These are phyloP conservation scores for Galeopsomyia nigrocyanea DNA, from an alignment of 2,888 invertebrate genomes.

Conservation along the genomic window DNA sequence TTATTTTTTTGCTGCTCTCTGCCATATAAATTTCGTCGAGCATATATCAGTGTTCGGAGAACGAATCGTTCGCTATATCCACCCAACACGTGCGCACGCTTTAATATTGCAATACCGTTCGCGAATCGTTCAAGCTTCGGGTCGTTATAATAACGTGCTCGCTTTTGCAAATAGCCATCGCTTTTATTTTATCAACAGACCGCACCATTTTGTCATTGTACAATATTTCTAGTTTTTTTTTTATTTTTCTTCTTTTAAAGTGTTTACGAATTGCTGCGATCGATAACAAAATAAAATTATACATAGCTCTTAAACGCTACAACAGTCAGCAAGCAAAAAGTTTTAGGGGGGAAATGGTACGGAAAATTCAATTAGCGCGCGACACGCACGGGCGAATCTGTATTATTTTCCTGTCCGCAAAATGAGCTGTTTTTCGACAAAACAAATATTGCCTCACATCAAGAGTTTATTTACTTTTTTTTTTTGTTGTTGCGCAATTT, in stretches of 20 bases:
- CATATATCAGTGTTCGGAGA: no score
- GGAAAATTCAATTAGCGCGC: constrained; percentile 15
- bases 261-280: constrained; percentile 43
- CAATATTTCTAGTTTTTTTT: constrained; percentile 29
- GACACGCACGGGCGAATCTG: no score
- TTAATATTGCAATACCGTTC: no score
- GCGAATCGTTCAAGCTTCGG: background rate
- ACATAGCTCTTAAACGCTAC: constrained; percentile 61
- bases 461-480: no score
- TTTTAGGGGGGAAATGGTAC: constrained; percentile 50
- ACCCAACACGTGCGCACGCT: background rate
- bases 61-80: background rate
- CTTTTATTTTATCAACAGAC: no score
- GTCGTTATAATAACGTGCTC: background rate
- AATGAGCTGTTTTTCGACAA: background rate
- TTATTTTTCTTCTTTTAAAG: no score
- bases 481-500: constrained; percentile 10
- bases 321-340: constrained; percentile 67
- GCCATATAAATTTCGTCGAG: no score
- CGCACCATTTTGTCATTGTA: constrained; percentile 10
- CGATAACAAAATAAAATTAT: constrained; percentile 52
- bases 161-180: no score
- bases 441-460: no score
- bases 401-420: no score
- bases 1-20: no score